Evolutionary conservation across 2,113 vertebrate genomes (phyloP), one percentile per base, ranked within the genome.

Genomic region (Aspiorhynchus laticeps): DNA sequence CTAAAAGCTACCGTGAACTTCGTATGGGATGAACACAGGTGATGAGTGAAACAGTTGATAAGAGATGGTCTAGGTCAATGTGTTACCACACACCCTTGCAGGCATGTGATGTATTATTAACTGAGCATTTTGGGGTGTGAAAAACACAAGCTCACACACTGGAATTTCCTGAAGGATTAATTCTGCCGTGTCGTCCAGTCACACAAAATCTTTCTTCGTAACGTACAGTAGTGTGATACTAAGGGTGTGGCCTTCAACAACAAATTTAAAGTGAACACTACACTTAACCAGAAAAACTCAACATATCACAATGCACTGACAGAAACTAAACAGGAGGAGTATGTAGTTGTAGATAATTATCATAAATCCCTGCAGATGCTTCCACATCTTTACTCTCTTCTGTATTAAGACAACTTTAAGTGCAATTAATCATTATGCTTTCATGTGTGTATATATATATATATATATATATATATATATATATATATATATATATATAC

Each of bases 361-460:
- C 76, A 53, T 91, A 90, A 95, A 94, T 94, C 92, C 93, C 91
- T 93, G 89, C 51, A 69, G 56, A 88, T 85, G 86, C 78, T 19
- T 69, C 48, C 73, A 77, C 73, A 77, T 36, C 80, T 85, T 69
- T 31, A 71, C 61, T 19, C 78, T 76, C 41, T 81, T 90, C 86
- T 90, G 89, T 87, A 91, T 93, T 93, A 94, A 94, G 92, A 94
- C 88, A 93, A 91, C 87, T 93, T 95, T 92, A 95, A 95, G 94
- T 95, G 92, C 93, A 92, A 93, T 94, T 92, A 90, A 91, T 92
- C 88, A 88, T 84, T 91, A 89, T 88, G 85, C 90, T 89, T 91
- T 28, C n/a, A 14, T 71, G 19, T 38, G 19, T 33, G n/a, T 43
- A 11, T 43, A 43, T 9, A 10, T 9, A 2, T 43, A 43, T 43